Evolutionary conservation across 2,888 invertebrate species (phyloP).

Genomic region (Sinopyrophorus schimmeli): DNA sequence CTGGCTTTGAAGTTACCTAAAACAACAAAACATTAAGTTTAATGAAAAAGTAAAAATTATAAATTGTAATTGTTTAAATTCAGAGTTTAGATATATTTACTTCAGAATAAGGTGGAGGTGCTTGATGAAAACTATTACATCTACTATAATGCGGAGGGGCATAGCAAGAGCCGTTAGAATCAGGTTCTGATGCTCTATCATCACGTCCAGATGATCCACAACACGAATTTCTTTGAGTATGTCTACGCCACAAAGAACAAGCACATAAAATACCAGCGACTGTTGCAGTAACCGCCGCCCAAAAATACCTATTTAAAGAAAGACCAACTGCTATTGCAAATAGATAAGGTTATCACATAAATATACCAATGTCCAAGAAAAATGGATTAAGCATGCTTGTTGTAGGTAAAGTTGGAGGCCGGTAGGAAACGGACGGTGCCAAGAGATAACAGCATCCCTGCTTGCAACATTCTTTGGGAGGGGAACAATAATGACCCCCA

Average conservation of each 20-base stretch:
- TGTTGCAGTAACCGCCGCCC: constrained; percentile 67
- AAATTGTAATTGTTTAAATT: too few relatives aligned
- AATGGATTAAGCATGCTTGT: constrained; percentile 65
- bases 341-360: not conserved
- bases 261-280: constrained; percentile 71
- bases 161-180: constrained; percentile 78
- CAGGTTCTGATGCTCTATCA: constrained; percentile 69
- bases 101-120: constrained; percentile 84
- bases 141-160: constrained; percentile 83
- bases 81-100: constrained; percentile 55
- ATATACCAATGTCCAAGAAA: constrained; percentile 70
- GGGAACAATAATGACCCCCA: constrained; percentile 70
- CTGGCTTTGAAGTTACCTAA: constrained; percentile 84
- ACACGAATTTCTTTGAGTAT: constrained; percentile 50
- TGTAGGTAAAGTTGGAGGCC: constrained; percentile 56
- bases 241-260: constrained; percentile 67
- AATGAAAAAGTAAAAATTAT: too few relatives aligned
- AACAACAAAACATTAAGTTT: constrained; percentile 26
- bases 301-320: constrained; percentile 49
- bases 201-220: constrained; percentile 57
- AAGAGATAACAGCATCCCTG: constrained; percentile 60
- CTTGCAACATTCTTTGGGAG: constrained; percentile 75
- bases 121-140: constrained; percentile 80
- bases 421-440: constrained; percentile 54
- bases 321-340: not conserved